Conservation (phyloP, 92 coral and sea anemone species). For the Plumapathes pennacea region DNA sequence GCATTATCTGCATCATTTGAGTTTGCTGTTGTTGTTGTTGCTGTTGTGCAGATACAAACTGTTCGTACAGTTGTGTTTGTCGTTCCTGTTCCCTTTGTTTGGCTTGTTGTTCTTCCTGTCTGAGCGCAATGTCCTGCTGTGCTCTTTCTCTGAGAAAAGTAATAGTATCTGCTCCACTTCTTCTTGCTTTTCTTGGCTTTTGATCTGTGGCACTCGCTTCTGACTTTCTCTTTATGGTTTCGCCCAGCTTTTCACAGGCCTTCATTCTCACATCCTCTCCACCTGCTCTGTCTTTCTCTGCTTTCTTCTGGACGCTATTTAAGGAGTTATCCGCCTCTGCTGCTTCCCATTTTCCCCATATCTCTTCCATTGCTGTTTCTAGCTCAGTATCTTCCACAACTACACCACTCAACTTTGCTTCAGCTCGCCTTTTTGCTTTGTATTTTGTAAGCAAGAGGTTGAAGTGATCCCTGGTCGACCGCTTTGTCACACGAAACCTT, state of each 20-base stretch:
- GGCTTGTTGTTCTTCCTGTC: slow-evolving; percentile 21
- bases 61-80: slow-evolving; percentile 21
- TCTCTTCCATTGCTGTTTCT: slow-evolving; percentile 30
- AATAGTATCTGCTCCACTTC: slow-evolving; percentile 12
- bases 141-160: slow-evolving; percentile 23
- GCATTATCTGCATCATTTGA: slow-evolving; percentile 18
- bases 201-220: slow-evolving; percentile 4
- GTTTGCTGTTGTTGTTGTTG: slow-evolving; percentile 27
- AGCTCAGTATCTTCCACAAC: slow-evolving; percentile 29
- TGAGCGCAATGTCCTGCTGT: slow-evolving; percentile 8
- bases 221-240: slow-evolving; percentile 17
- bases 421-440: slow-evolving; percentile 4
- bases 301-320: slow-evolving; percentile 21
- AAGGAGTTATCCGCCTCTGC: slow-evolving; percentile 16
- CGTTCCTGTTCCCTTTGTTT: slow-evolving; percentile 22
- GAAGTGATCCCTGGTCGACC: slow-evolving; percentile 41
- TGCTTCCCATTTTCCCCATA: slow-evolving; percentile 24
- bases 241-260: slow-evolving; percentile 31
- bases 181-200: slow-evolving; percentile 17
- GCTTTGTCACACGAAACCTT: slow-evolving; percentile 21
- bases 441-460: slow-evolving; percentile 26
- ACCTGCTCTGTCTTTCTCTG: slow-evolving; percentile 13
- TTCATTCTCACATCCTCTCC: slow-evolving; percentile 21
- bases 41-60: slow-evolving; percentile 7
- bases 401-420: slow-evolving; percentile 22